A percentile compares a stretch with the other conserved stretches of the same genome.
Conservation (phyloP, 2,113 vertebrate genomes). For the Verasper variegatus region DNA sequence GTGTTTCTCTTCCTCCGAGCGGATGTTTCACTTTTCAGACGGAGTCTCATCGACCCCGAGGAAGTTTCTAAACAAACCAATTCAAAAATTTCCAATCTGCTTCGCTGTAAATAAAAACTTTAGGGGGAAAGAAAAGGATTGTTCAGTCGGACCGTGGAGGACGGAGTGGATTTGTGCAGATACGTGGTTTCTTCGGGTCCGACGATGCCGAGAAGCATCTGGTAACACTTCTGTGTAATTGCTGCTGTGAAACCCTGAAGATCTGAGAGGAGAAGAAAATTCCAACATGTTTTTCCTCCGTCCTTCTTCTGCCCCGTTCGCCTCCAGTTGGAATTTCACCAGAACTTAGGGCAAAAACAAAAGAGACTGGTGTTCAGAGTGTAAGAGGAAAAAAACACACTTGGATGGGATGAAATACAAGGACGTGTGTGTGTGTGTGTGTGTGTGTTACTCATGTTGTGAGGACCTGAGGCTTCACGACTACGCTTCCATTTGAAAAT, state of each 20-base stretch:
- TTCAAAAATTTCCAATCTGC: conserved; percentile 31
- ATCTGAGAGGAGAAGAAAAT: conserved; percentile 79
- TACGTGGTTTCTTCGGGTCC: conserved; percentile 52
- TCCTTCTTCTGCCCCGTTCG: conserved; percentile 64
- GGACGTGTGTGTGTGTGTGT: not conserved
- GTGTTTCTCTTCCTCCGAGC: conserved; percentile 7
- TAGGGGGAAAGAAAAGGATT: not conserved
- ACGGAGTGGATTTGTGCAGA: conserved; percentile 68
- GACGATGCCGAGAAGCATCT: conserved; percentile 73
- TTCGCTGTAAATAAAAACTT: not conserved
- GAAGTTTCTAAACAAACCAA: conserved; percentile 11
- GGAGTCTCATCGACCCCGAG: conserved; percentile 11
- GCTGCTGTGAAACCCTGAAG: conserved; percentile 79
- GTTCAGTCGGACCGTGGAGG: conserved; percentile 27
- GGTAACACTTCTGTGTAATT: conserved; percentile 80
- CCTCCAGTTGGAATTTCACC: conserved; percentile 67
- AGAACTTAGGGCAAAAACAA: conserved; percentile 67
- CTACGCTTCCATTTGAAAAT: too few relatives aligned
- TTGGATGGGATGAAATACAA: too few relatives aligned
- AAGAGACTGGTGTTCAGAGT: conserved; percentile 62
- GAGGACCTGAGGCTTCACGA: too few relatives aligned
- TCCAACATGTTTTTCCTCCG: conserved; percentile 74
- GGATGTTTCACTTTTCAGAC: not conserved
- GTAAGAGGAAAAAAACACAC: conserved; percentile 7
- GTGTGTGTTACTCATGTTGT: too few relatives aligned